These are phyloP conservation scores for Monopis laevigella DNA, from an alignment of 2,888 invertebrate species.

Conservation along the genomic window DNA sequence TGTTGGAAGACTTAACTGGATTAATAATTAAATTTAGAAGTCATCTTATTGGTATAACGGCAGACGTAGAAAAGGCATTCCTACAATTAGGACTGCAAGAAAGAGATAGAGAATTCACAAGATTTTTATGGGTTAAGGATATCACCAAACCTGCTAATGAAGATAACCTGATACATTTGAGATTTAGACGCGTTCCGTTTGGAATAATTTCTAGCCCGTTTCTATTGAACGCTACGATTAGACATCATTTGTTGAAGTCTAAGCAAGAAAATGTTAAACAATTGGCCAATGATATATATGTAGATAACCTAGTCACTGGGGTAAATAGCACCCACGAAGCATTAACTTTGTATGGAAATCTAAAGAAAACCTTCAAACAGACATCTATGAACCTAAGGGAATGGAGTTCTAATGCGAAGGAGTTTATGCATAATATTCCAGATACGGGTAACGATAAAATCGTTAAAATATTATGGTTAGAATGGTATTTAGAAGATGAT, in stretches of 20 bases:
- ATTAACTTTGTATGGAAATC: too few relatives aligned
- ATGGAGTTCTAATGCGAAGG: too few relatives aligned
- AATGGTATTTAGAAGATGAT: too few relatives aligned
- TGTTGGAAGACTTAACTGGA: too few relatives aligned
- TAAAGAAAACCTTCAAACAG: too few relatives aligned
- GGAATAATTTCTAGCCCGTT: slow-evolving; percentile 9
- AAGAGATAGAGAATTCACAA: background rate
- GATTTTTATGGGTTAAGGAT: slow-evolving; percentile 5
- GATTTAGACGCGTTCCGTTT: slow-evolving; percentile 7
- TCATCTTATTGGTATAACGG: too few relatives aligned
- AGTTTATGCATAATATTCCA: too few relatives aligned
- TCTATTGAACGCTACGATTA: slow-evolving; percentile 3
- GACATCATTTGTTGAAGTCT: background rate
- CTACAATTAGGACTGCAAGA: slow-evolving; percentile 1
- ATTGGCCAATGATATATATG: background rate
- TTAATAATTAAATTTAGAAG: too few relatives aligned
- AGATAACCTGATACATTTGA: background rate
- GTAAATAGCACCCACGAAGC: background rate
- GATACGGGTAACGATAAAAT: too few relatives aligned
- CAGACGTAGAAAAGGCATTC: too few relatives aligned
- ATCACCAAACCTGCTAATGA: background rate
- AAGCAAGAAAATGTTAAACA: background rate
- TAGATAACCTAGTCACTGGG: background rate
- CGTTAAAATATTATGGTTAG: too few relatives aligned
- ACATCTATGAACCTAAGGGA: too few relatives aligned